Evolutionary conservation across 2,113 vertebrate species (phyloP).

Genomic region (Podarcis muralis): DNA sequence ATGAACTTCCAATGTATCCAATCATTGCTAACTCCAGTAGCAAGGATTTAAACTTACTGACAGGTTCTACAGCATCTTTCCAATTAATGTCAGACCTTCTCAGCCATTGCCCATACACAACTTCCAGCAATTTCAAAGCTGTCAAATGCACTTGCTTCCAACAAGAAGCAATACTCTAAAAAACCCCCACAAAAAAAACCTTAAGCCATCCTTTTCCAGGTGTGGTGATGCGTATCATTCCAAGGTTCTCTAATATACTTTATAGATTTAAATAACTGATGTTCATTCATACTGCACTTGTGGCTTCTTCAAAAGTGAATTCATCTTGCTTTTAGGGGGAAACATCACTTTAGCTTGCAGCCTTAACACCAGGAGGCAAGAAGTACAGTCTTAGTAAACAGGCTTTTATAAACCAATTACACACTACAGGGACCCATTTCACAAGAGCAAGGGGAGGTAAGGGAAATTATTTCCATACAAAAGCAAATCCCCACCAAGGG

Average conservation of each 20-base stretch:
- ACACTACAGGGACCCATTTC: no score
- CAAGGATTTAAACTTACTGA: constrained; percentile 60
- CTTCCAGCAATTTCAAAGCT: constrained; percentile 52
- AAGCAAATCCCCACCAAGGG: background rate
- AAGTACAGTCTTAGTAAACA: background rate
- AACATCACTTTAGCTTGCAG: background rate
- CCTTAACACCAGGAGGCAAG: background rate
- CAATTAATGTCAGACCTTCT: constrained; percentile 62
- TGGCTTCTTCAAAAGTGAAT: background rate
- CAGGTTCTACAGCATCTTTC: constrained; percentile 59
- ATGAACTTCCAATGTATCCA: constrained; percentile 62
- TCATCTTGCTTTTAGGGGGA: constrained; percentile 1
- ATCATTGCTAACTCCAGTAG: constrained; percentile 47
- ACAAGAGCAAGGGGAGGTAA: background rate
- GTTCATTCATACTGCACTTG: background rate
- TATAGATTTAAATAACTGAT: background rate
- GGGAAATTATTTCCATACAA: background rate
- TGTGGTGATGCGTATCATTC: fast-evolving
- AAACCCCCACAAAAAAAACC: background rate
- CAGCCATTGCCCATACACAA: constrained; percentile 33
- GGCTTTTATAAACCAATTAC: background rate
- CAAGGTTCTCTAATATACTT: background rate
- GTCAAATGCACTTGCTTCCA: constrained; percentile 43
- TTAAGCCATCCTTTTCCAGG: background rate
- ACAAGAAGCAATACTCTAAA: background rate